Base-by-base conservation (phyloP, 1,140 invertebrate species). In the Megalopta genalis region DNA sequence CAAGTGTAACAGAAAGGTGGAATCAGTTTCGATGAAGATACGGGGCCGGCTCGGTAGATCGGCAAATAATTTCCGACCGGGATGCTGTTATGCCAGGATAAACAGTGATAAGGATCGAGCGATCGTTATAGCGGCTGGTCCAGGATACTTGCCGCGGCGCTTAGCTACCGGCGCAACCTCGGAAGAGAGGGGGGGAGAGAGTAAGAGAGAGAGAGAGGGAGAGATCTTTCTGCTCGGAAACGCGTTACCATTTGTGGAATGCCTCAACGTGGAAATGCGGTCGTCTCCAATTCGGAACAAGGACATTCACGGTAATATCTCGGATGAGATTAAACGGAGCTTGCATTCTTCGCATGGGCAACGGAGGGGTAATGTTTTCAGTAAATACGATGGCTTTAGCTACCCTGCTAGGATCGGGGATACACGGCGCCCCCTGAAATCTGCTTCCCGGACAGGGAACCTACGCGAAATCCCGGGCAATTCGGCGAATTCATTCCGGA, bases 291-390 rank as follows among this genome's bases (percentile, higher is more conserved):
- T 27, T 72, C 72, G 68, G 84, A 85, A 86, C 84, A 85, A 86
- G 84, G 68, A 86, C 80, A 76, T 86, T 77, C 76, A 80, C 80
- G 80, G 83, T 86, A 86, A 86, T 86, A 85, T 86, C 83, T 79
- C 27, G 84, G 76, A 80, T 73, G 80, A 86, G 84, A 86, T 86
- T 86, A 86, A 86, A 86, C 83, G 83, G 75, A 76, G 83, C 81
- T 80, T 83, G 84, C 84, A 77, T 86, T 80, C 81, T 86, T 80
- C 46, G 72, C 32, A 52, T 69, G 32, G 42, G 46, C n/a, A 8
- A 37, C 63, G 62, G 62, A 72, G 57, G 62, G 73, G 49, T 77
- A 74, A 80, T 63, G 68, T 78, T 85, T 75, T 79, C 84, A n/a
- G 73, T 85, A 77, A 77, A 85, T 78, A 82, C 70, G 49, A 59